Conservation (phyloP, 2,888 invertebrate species). For the Tupiocoris notatus region DNA sequence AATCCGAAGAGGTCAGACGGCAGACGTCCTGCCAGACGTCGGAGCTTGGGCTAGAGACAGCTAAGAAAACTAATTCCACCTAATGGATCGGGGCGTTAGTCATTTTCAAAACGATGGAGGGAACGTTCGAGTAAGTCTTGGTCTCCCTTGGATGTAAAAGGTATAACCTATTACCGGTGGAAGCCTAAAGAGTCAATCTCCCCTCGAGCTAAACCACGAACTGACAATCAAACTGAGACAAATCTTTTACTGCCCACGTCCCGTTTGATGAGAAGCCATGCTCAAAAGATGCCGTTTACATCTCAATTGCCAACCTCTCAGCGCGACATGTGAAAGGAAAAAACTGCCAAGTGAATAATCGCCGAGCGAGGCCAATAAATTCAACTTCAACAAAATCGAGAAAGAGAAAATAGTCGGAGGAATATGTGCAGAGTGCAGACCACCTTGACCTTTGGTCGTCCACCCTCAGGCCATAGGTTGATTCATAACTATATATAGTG, state of each 20-base stretch:
- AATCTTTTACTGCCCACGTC: neutral
- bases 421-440: neutral
- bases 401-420: neutral
- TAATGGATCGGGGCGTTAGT: neutral
- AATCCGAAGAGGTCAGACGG: constrained; percentile 1
- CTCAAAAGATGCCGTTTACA: neutral
- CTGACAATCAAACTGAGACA: neutral
- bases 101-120: neutral
- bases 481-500: neutral
- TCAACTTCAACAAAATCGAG: neutral
- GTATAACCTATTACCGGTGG: neutral
- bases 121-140: neutral
- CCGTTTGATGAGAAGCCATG: neutral
- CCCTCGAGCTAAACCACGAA: neutral
- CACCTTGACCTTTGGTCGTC: neutral
- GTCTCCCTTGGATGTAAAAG: neutral
- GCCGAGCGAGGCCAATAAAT: neutral
- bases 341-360: neutral
- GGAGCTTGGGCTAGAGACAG: neutral
- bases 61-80: neutral
- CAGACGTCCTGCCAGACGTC: neutral
- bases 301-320: neutral
- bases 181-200: neutral
- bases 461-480: neutral
- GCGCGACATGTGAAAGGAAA: neutral